These are phyloP conservation scores for Onthophagus sagittarius DNA, from an alignment of 2,888 invertebrate genomes.

Conservation along the genomic window DNA sequence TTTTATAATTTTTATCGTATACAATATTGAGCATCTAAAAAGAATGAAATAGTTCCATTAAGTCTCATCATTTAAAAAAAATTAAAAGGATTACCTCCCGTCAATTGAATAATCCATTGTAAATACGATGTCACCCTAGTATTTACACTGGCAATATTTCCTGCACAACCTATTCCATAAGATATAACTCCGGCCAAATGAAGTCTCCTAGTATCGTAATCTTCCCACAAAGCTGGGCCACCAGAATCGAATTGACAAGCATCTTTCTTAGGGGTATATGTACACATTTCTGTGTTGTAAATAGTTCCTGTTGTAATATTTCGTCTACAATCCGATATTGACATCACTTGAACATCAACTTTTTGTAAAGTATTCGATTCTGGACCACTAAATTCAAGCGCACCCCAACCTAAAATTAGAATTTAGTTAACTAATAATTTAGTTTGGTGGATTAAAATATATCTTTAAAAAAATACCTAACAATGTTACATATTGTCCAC, in stretches of 20 bases:
- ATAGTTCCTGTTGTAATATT: conserved; percentile 17
- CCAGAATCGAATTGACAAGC: conserved; percentile 60
- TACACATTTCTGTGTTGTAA: conserved; percentile 48
- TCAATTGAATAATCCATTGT: conserved; percentile 52
- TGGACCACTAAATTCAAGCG: conserved; percentile 50
- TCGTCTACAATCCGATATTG: conserved; percentile 48
- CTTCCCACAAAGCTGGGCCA: conserved; percentile 56
- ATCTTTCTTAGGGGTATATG: conserved; percentile 53
- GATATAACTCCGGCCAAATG: conserved; percentile 55
- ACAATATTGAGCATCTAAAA: conserved; percentile 1
- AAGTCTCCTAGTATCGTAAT: conserved; percentile 43
- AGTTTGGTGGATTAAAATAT: no score
- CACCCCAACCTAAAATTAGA: conserved; percentile 59
- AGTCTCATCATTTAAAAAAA: neutral
- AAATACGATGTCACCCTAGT: conserved; percentile 54
- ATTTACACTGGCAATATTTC: conserved; percentile 52
- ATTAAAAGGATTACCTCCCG: conserved; percentile 32
- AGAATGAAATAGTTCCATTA: neutral
- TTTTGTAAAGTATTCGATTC: conserved; percentile 52
- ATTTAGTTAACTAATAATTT: conserved; percentile 1
- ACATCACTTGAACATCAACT: conserved; percentile 52
- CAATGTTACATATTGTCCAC: conserved; percentile 45
- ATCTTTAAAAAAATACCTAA: conserved; percentile 45
- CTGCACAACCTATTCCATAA: conserved; percentile 55
- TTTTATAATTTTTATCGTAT: neutral